Percentiles rank a stretch among this genome's conserved stretches.
Conservation (phyloP, 2,888 invertebrate species). For the Drosophila peninsularis region DNA sequence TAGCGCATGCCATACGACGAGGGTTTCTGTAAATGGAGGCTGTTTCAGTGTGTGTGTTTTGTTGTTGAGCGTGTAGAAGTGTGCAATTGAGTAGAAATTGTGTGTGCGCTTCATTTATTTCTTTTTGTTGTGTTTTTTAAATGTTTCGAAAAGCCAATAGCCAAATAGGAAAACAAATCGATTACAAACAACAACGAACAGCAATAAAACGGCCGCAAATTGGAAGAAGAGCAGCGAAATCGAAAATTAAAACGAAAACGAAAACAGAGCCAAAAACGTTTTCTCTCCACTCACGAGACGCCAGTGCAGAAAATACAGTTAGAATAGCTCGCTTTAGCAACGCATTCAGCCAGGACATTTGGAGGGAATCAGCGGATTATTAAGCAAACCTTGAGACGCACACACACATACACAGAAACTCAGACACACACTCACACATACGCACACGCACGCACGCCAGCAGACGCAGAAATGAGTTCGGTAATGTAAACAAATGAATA, state of each 20-base stretch:
- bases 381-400: constrained; percentile 54
- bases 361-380: constrained; percentile 21
- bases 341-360: constrained; percentile 32
- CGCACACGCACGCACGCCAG: constrained; percentile 11
- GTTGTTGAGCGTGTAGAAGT: constrained; percentile 71
- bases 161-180: constrained; percentile 37
- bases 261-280: constrained; percentile 44
- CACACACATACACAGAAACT: neutral
- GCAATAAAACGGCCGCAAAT: constrained; percentile 42
- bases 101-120: constrained; percentile 32
- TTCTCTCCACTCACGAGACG: constrained; percentile 30
- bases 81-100: constrained; percentile 71
- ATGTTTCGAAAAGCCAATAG: constrained; percentile 58
- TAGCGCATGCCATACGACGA: constrained; percentile 61
- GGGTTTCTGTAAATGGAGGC: constrained; percentile 73
- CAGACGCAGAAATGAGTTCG: constrained; percentile 63
- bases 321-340: neutral
- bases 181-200: constrained; percentile 27
- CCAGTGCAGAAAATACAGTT: constrained; percentile 49
- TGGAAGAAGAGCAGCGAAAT: constrained; percentile 47
- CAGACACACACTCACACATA: constrained; percentile 3
- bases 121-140: constrained; percentile 56
- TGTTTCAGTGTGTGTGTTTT: constrained; percentile 65
- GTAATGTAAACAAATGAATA: constrained; percentile 67
- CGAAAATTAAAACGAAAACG: constrained; percentile 27